Conservation (phyloP, 1,140 invertebrate species). For the Stegodyphus mimosarum region DNA sequence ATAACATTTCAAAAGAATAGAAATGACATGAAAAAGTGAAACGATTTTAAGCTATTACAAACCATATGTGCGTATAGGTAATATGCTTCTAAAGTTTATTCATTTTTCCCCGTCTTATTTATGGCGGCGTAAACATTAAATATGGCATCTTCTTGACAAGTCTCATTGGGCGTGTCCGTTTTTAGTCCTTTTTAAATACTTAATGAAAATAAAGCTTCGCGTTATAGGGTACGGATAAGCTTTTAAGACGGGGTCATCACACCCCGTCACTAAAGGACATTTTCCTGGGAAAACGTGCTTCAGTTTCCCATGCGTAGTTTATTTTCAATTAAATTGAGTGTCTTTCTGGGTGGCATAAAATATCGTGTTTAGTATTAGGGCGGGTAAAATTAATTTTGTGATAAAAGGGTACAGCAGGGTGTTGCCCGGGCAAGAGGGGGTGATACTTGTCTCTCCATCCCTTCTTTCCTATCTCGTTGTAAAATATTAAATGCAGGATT, state of each 20-base stretch:
- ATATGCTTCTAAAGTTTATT: neutral
- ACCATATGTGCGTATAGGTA: too few relatives aligned
- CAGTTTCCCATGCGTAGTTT: conserved; percentile 15
- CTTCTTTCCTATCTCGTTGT: conserved; percentile 13
- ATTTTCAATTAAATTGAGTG: conserved; percentile 60
- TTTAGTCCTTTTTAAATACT: conserved; percentile 58
- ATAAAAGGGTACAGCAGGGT: conserved; percentile 56
- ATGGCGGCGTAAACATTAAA: conserved; percentile 56
- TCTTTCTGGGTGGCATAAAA: conserved; percentile 55
- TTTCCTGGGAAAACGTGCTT: conserved; percentile 16
- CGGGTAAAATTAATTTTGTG: conserved; percentile 53
- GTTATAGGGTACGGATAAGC: neutral
- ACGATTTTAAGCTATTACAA: too few relatives aligned
- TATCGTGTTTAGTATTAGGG: conserved; percentile 37
- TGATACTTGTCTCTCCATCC: conserved; percentile 25
- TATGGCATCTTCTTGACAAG: conserved; percentile 48
- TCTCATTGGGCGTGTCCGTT: conserved; percentile 41
- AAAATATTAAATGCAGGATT: conserved; percentile 46
- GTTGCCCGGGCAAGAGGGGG: conserved; percentile 38
- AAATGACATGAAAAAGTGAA: too few relatives aligned
- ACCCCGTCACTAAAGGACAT: conserved; percentile 13
- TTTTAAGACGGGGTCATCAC: conserved; percentile 32
- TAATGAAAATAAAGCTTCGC: conserved; percentile 39
- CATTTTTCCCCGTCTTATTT: conserved; percentile 56
- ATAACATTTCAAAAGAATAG: too few relatives aligned